phyloP scores from a whole-genome alignment of 2,888 invertebrate genomes.

The Melinaea menophilus region DNA sequence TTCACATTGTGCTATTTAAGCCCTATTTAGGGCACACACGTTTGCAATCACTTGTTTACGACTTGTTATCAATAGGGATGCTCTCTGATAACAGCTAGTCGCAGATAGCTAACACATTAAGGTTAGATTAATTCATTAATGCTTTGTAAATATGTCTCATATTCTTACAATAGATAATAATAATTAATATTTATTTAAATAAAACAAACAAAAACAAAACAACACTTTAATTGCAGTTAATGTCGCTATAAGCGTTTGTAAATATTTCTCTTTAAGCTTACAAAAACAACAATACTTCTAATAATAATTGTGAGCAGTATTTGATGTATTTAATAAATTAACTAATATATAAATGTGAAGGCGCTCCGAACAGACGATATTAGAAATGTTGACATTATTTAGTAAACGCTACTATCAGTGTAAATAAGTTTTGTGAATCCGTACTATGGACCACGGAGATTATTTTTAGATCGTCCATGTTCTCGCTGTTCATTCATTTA shows the following conservation, averaged over 20 bases:
- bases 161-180: background rate
- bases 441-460: constrained; percentile 57
- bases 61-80: constrained; percentile 43
- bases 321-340: too few species aligned
- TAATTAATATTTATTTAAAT: too few species aligned
- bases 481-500: constrained; percentile 56
- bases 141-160: constrained; percentile 12
- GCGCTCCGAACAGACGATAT: background rate
- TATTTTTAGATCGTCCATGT: constrained; percentile 57
- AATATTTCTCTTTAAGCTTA: too few species aligned
- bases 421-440: constrained; percentile 68
- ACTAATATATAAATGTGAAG: background rate
- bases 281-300: too few species aligned
- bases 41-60: constrained; percentile 43
- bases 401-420: constrained; percentile 61
- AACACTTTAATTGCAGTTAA: too few species aligned
- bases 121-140: constrained; percentile 46
- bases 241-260: too few species aligned
- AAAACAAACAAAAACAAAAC: too few species aligned
- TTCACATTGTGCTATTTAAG: constrained; percentile 5
- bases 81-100: constrained; percentile 24
- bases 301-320: too few species aligned
- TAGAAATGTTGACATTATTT: constrained; percentile 52
- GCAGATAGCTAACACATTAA: constrained; percentile 51
- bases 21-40: constrained; percentile 23